Conservation (phyloP, 2,113 vertebrate species). For the Mesoclemmys tuberculata region DNA sequence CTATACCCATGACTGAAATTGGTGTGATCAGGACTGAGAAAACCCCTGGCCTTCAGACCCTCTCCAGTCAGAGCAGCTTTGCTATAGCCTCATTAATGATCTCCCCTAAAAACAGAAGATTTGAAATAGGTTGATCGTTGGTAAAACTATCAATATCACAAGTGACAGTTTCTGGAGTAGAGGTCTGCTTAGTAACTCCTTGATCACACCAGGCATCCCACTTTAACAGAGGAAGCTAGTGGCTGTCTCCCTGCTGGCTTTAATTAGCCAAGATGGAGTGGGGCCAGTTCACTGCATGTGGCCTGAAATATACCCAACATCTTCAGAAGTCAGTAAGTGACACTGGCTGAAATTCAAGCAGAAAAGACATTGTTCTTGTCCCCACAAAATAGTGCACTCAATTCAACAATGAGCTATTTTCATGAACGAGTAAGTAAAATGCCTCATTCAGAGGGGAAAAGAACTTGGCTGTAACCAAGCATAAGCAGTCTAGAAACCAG, state of each 20-base stretch:
- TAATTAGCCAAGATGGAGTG: neutral
- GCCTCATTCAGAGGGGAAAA: no score
- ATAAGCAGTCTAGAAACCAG: neutral
- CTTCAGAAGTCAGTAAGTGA: neutral
- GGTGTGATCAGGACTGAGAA: neutral
- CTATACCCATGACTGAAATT: neutral
- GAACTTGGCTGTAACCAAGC: neutral
- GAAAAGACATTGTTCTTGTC: neutral
- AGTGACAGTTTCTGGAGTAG: neutral
- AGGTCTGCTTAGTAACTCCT: neutral
- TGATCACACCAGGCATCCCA: neutral
- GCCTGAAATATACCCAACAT: neutral
- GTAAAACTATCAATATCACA: neutral
- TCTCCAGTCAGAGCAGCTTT: neutral
- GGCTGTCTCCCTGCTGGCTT: neutral
- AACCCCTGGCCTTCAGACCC: neutral
- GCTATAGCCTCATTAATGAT: neutral
- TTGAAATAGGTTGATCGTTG: neutral
- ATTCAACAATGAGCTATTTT: neutral
- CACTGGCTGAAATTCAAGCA: neutral
- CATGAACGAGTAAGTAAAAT: no score
- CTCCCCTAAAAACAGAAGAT: neutral
- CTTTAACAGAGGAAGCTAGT: neutral
- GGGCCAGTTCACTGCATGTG: neutral
- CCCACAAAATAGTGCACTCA: neutral